These are phyloP conservation scores for Propithecus perrieri DNA, from an alignment of 2,797 vertebrate species.

Conservation along the genomic window DNA sequence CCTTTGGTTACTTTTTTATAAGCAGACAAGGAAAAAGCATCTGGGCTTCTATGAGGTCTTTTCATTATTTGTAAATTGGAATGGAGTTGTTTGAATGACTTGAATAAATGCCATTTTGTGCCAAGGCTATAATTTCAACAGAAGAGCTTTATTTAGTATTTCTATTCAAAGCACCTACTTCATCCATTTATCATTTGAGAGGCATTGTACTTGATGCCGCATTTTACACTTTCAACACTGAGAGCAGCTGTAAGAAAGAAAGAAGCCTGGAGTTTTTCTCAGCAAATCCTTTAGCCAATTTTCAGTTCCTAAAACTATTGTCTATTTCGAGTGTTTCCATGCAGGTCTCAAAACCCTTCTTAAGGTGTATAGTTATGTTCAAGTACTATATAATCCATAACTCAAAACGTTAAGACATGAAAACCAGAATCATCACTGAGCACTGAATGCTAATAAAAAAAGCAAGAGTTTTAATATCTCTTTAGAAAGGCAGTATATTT, in stretches of 20 bases:
- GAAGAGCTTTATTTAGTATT: constrained; percentile 64
- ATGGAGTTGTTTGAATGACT: constrained; percentile 69
- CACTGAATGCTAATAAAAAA: constrained; percentile 52
- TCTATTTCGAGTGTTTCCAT: background rate
- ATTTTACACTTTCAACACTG: background rate
- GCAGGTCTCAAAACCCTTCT: constrained; percentile 15
- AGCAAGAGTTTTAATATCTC: background rate
- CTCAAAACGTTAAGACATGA: background rate
- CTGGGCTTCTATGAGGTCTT: background rate
- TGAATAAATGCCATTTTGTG: constrained; percentile 55
- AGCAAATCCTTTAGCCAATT: background rate
- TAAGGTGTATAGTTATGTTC: constrained; percentile 3
- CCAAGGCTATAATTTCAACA: constrained; percentile 49
- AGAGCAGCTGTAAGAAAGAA: constrained; percentile 42
- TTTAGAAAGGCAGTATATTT: background rate
- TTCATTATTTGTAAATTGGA: constrained; percentile 48
- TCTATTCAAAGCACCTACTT: constrained; percentile 48
- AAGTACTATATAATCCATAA: constrained; percentile 4
- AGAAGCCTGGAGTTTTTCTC: background rate
- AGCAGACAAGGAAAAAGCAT: constrained; percentile 8
- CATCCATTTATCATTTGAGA: constrained; percentile 54
- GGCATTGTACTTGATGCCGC: background rate
- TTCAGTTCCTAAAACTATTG: background rate
- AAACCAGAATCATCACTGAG: background rate
- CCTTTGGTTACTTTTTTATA: background rate